Base-by-base conservation (phyloP, 1,140 invertebrate species). In the Zeugodacus cucurbitae region DNA sequence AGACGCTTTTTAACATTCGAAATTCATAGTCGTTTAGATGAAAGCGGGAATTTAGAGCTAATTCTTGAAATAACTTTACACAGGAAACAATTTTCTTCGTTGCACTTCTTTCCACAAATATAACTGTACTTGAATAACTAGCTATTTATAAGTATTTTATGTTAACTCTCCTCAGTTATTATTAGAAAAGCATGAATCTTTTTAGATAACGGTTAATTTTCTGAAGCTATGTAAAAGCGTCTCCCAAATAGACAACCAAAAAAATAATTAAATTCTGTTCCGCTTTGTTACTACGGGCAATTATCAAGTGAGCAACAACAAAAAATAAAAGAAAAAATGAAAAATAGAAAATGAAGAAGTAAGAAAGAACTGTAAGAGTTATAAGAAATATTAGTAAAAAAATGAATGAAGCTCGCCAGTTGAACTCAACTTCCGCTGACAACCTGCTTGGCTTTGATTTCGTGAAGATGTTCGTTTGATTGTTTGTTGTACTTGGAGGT, bases 351-450 rank as follows among this genome's bases (percentile, higher is more conserved):
- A n/a, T 26, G 7, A 26, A 26, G 58, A 26, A 62, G 1, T 10
- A 62, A 62, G 11, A 62, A 59, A 57, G 17, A 62, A 62, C n/a
- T 11, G 6, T 62, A 8, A 10, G 58, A 26, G 26, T n/a, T 22
- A 62, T 26, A 62, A 54, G 4, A 54, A 54, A 54, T 54, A 54
- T 54, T 54, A 54, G 14, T 17, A 54, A 54, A 54, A 54, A 54
- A 54, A 2, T 54, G 20, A 74, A 37, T 37, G 67, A 74, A 74
- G 67, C 41, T 37, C 67, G 34, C 67, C 32, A 74, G 67, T 41
- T 74, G 67, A 74, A 34, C 32, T 74, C 67, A 74, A 74, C 67
- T 74, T 74, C 67, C 67, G 67, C 67, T 74, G 67, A 74, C 67
- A 74, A 74, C 34, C 67, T 74, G 67, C 58, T 37, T 37, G 67